A percentile compares a stretch with the other conserved stretches of the same genome.
These are phyloP conservation scores for Ceratosolen solmsi DNA, from an alignment of 1,140 invertebrate genomes.

Conservation along the genomic window DNA sequence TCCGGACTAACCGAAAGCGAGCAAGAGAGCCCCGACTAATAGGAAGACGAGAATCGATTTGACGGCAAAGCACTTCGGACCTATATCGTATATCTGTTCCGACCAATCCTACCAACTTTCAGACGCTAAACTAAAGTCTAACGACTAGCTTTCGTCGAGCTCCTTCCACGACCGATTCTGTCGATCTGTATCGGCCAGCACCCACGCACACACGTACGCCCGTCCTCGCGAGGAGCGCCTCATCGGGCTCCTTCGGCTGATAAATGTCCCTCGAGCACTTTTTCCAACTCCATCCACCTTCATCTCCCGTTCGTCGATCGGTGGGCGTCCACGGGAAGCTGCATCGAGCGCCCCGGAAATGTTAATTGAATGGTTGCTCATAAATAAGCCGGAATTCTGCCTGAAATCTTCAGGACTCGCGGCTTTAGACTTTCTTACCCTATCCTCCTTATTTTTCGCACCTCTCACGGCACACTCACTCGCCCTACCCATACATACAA, in stretches of 20 bases:
- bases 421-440: constrained; percentile 22
- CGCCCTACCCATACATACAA: not conserved
- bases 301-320: not conserved
- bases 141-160: not conserved
- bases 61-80: not conserved
- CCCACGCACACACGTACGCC: not conserved
- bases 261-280: constrained; percentile 25
- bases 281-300: not conserved
- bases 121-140: not conserved
- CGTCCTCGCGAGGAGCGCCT: not conserved
- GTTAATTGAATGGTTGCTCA: constrained; percentile 53
- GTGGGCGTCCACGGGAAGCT: not conserved
- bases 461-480: not conserved
- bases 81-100: not conserved
- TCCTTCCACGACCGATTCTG: not conserved
- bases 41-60: constrained; percentile 15
- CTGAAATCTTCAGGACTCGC: constrained; percentile 38
- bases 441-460: constrained; percentile 22
- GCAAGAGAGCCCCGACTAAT: not conserved
- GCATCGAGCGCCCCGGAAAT: constrained; percentile 14
- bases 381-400: constrained; percentile 51
- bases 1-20: not conserved
- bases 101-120: not conserved
- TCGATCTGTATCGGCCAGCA: not conserved
- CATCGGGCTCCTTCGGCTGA: not conserved